Evolutionary conservation across 2,888 invertebrate species (phyloP).

Genomic region (Lepidochrysops patricia): DNA sequence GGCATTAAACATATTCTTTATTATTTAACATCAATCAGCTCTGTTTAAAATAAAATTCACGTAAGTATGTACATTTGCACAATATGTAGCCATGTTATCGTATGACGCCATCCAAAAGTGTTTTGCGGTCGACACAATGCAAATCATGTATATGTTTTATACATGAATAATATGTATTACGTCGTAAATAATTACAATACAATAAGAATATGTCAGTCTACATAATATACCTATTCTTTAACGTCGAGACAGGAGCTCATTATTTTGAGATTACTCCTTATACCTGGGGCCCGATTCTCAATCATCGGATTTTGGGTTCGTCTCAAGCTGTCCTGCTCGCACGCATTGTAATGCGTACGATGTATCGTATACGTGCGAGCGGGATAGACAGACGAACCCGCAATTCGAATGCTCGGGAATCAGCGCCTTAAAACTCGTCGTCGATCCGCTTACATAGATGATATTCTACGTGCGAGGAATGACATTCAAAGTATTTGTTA

Average conservation of each 20-base stretch:
- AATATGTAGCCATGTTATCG: background rate
- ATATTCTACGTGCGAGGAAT: background rate
- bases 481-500: background rate
- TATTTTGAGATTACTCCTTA: background rate
- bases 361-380: no score
- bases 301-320: no score
- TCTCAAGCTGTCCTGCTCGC: no score
- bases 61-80: background rate
- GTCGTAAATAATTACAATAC: background rate
- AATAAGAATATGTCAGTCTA: background rate
- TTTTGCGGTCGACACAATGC: background rate
- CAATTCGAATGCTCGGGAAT: no score
- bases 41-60: background rate
- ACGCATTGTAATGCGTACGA: no score
- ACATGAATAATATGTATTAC: background rate
- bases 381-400: no score
- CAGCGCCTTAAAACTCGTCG: no score
- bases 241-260: background rate
- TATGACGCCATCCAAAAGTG: background rate
- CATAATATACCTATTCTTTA: background rate
- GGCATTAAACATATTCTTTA: no score
- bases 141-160: no score
- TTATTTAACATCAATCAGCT: no score
- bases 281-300: no score
- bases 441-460: background rate